Evolutionary conservation across 2,797 vertebrate genomes (phyloP), one percentile per base, ranked within the genome.

Genomic region (Philypnodon macrostomus): DNA sequence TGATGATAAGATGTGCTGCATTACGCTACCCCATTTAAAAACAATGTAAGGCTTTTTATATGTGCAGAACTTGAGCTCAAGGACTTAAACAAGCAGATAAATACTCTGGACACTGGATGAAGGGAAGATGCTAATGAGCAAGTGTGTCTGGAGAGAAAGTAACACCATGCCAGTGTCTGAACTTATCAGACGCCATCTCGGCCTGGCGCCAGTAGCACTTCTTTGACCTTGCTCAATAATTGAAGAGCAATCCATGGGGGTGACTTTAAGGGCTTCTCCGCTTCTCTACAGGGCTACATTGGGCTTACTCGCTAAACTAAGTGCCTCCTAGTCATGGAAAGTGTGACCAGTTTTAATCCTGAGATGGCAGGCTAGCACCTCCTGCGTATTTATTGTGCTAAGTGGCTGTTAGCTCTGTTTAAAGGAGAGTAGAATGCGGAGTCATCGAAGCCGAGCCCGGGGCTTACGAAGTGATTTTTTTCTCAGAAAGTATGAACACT

Each of bases 201-300:
- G 27, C 58, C 17, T 39, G 17, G 24, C 58, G 63, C 78, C 65
- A 66, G 24, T 42, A 23, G 48, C 12, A n/a, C 54, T 60, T 63
- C 58, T 66, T 56, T 77, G 72, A 82, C 83, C 75, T 75, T 69
- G 53, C 21, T 80, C 50, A 77, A 83, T 80, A 58, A 73, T 81
- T 75, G 17, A 79, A 42, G 15, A 8, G 14, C 2, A 36, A 27
- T 56, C 54, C 59, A 53, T 7, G 37, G 50, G 44, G 51, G 52
- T 19, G 23, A 63, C 33, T 31, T 13, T 24, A 6, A 18, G 52
- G 45, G 31, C 42, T 53, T 8, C 7, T 50, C 23, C 23, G 0
- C 34, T 69, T 39, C 35, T 39, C 40, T 23, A 40, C 54, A 41
- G 24, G 41, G 13, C 67, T 14, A 18, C n/a, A n/a, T n/a, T n/a